Evolutionary conservation across 2,888 invertebrate genomes (phyloP), one percentile per base, ranked within the genome.

Genomic region (Tachina lurida): DNA sequence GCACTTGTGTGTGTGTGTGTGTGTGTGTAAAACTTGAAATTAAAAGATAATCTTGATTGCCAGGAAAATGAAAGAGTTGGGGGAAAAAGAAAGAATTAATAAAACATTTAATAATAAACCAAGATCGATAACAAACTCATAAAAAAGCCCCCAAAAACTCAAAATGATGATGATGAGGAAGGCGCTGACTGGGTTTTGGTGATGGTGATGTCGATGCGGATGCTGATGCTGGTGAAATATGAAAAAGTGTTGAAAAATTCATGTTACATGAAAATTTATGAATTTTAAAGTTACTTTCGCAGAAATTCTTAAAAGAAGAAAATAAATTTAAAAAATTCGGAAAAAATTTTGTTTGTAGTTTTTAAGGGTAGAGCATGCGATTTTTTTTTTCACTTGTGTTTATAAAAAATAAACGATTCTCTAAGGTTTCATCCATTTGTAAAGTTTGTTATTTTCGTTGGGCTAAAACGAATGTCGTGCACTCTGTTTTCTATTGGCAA

Each of bases 21-120:
- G 63, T 58, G 41, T 47, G 74, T 54, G 73, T 63, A 73, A 83
- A 83, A 83, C 73, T 80, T 67, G 67, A 86, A 83, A 83, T 83
- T 86, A 83, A 86, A 86, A 86, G 83, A 86, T 86, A 86, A 86
- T 86, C 86, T 80, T 13, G 60, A 13, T 19, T 19, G 47, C 45
- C 17, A 31, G n/a, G 15, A 49, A 13, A 31, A 31, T 31, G 31
- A 31, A 31, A 31, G 31, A 31, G 31, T 31, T 5, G 7, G 5
- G 31, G 2, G 0, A 62, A 62, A 45, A 60, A 75, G 65, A 78
- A 54, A 73, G 63, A 76, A 86, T 83, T 80, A 86, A 86, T 86
- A 83, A 86, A 86, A 86, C 75, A 86, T 83, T 83, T 86, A 86
- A 73, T 76, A 86, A 83, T 56, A 63, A 71, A 83, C 8, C 43